Conservation (phyloP, 2,797 vertebrate species). For the Microchirus variegatus region DNA sequence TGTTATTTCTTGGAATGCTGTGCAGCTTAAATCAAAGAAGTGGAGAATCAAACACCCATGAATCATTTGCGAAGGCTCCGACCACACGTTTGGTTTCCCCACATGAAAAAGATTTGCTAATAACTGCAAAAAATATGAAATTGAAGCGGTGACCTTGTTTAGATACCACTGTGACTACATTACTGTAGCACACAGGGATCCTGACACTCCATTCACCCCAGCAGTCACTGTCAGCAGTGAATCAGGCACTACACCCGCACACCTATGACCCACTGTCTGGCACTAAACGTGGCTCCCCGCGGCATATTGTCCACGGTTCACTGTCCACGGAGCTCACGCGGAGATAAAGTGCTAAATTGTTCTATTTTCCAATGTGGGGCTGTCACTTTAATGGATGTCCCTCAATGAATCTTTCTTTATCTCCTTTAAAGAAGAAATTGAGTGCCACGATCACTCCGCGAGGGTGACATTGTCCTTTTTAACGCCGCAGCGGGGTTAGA, state of each 20-base stretch:
- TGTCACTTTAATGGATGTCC: conserved; percentile 57
- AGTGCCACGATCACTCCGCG: conserved; percentile 36
- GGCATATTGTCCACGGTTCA: conserved; percentile 43
- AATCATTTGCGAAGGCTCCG: not conserved
- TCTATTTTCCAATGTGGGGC: conserved; percentile 42
- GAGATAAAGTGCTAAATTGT: conserved; percentile 57
- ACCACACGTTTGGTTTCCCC: not conserved
- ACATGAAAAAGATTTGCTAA: not conserved
- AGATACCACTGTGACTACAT: not conserved
- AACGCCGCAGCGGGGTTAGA: conserved; percentile 20
- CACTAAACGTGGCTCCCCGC: conserved; percentile 26
- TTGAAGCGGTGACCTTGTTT: conserved; percentile 17
- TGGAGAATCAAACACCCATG: not conserved
- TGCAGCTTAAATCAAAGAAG: not conserved
- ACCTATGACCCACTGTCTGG: not conserved
- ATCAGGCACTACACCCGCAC: conserved; percentile 17
- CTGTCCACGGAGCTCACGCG: conserved; percentile 32
- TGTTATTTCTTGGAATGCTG: not conserved
- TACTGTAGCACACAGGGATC: conserved; percentile 1
- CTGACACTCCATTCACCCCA: not conserved
- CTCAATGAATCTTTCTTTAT: conserved; percentile 51
- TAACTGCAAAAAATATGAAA: not conserved
- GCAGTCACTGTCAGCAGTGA: conserved; percentile 10
- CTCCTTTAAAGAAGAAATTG: conserved; percentile 49
- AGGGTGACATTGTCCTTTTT: conserved; percentile 53